Percentiles rank a stretch among this genome's conserved stretches.
phyloP scores from a whole-genome alignment of 2,888 invertebrate genomes.

The Sphaerophoria rueppellii region DNA sequence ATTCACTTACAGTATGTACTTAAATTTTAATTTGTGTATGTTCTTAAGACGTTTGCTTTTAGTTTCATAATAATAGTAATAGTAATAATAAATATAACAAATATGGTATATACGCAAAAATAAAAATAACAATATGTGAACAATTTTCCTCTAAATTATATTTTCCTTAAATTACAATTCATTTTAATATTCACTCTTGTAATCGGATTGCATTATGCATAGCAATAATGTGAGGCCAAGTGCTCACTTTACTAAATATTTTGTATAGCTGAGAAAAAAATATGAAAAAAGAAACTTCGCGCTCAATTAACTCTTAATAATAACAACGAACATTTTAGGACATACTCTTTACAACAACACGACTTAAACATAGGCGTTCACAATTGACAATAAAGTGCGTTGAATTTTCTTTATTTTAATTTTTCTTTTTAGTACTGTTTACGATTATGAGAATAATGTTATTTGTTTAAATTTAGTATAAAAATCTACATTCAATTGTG shows the following conservation, averaged over 20 bases:
- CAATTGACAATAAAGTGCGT: slow-evolving; percentile 22
- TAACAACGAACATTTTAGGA: slow-evolving; percentile 11
- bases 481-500: slow-evolving; percentile 64
- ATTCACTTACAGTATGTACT: slow-evolving; percentile 41
- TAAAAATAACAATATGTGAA: slow-evolving; percentile 60
- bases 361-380: slow-evolving; percentile 43
- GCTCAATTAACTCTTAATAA: slow-evolving; percentile 15
- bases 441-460: slow-evolving; percentile 46
- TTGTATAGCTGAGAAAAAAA: no score
- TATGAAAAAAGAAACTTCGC: slow-evolving; percentile 47
- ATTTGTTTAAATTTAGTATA: slow-evolving; percentile 44
- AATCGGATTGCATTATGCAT: neutral
- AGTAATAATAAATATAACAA: slow-evolving; percentile 70
- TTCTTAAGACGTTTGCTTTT: slow-evolving; percentile 55
- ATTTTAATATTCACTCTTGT: neutral
- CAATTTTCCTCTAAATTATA: slow-evolving; percentile 12
- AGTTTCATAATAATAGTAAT: slow-evolving; percentile 53
- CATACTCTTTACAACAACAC: slow-evolving; percentile 46
- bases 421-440: slow-evolving; percentile 14
- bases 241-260: no score
- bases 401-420: no score
- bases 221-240: no score
- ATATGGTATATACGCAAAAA: slow-evolving; percentile 61
- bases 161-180: neutral
- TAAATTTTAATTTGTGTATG: slow-evolving; percentile 67